Base-by-base conservation (phyloP, 2,113 vertebrate genomes). In the Cnemophilus loriae region DNA sequence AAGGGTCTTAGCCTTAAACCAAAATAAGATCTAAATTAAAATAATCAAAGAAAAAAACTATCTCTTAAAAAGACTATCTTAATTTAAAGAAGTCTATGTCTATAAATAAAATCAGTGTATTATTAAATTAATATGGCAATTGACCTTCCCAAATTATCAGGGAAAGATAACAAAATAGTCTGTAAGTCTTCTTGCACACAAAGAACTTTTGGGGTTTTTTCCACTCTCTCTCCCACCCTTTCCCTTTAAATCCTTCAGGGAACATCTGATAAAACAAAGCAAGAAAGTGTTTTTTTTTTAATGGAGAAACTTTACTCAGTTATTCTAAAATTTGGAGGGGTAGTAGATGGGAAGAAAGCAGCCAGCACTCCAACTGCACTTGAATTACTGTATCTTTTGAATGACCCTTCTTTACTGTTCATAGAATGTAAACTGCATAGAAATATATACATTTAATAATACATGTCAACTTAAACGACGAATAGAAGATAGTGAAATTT, bases 201-300 rank as follows among this genome's bases (percentile, higher is more conserved):
- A 64, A 74, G 5, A 3, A 49, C 1, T 49, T 49, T 23, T 8
- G 27, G 4, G 2, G 1, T 47, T 81, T 39, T 33, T 23, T 3
- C 7, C 3, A 18, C 5, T 42, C 6, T 8, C 14, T 3, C 22
- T 42, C 4, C 11, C 20, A 6, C 2, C 5, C 30, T 70, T 81
- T 61, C 28, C 33, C 7, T 9, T 69, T 74, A 74, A 81, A 69
- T 42, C 11, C 4, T 3, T 47, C 20, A 37, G 16, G 39, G 15
- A 74, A 28, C 2, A 73, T 3, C 20, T 42, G 30, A 49, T 44
- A 80, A 76, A 32, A 37, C 7, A 35, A 74, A 74, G 11, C 8
- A 14, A 84, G 11, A 28, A 53, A 13, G 5, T 37, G 65, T 19
- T 10, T 47, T 47, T 47, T 87, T 47, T 59, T 57, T 18, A 82